A percentile compares a stretch with the other conserved stretches of the same genome.
Evolutionary conservation across 2,797 vertebrate genomes (phyloP).

Genomic region (Picus viridis): DNA sequence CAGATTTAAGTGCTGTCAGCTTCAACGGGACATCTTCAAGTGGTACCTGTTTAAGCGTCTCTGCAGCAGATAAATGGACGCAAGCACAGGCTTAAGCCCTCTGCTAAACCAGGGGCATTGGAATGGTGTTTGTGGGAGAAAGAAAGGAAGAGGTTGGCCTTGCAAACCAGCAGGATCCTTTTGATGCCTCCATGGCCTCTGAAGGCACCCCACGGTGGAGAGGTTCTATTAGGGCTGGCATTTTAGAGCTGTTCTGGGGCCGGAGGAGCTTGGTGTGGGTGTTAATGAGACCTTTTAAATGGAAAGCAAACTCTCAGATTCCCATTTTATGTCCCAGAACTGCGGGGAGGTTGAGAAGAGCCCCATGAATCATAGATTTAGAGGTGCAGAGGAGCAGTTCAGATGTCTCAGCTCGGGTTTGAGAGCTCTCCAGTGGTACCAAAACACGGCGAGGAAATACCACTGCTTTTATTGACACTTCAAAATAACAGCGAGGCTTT

Average conservation of each 20-base stretch:
- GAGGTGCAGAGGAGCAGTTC: not conserved
- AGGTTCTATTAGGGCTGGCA: not conserved
- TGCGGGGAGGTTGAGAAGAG: not conserved
- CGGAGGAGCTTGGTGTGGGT: not conserved
- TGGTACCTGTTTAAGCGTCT: not conserved
- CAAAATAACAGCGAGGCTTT: not conserved
- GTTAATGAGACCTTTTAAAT: constrained; percentile 45
- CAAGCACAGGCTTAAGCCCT: not conserved
- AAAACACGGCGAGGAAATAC: not conserved
- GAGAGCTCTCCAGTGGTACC: constrained; percentile 7
- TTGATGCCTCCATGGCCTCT: not conserved
- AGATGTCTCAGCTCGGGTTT: not conserved
- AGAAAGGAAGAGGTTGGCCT: not conserved
- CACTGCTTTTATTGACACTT: constrained; percentile 39
- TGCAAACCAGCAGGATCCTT: not conserved
- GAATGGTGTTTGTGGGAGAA: not conserved
- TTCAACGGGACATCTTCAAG: not conserved
- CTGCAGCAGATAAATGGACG: not conserved
- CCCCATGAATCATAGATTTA: constrained; percentile 3
- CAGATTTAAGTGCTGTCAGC: not conserved
- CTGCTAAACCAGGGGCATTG: not conserved
- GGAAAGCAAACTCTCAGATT: not conserved
- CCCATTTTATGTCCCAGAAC: not conserved
- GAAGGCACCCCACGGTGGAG: not conserved
- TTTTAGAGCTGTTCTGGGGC: not conserved